Percentiles rank a stretch among this genome's conserved stretches.
These are phyloP conservation scores for Tolypeutes matacus DNA, from an alignment of 2,797 vertebrate genomes.

Conservation along the genomic window DNA sequence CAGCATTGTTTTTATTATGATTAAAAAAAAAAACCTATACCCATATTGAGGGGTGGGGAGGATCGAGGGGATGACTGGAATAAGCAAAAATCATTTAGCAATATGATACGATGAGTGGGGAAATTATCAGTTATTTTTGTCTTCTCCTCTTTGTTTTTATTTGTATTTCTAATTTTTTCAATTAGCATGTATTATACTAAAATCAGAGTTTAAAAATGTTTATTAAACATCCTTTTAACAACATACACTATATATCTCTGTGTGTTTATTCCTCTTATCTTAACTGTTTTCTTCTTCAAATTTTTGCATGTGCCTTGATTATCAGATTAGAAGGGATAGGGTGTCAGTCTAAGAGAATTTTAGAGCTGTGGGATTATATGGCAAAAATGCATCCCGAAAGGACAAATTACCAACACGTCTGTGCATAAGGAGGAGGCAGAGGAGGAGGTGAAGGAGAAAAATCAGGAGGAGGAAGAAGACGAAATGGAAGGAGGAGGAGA, in stretches of 20 bases:
- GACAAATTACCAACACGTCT: neutral
- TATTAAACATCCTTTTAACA: neutral
- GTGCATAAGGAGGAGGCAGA: neutral
- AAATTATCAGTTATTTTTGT: neutral
- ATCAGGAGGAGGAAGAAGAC: neutral
- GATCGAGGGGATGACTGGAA: neutral
- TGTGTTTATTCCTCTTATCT: neutral
- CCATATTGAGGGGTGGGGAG: neutral
- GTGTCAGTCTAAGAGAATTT: neutral
- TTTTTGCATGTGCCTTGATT: neutral
- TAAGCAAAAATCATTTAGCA: conserved; percentile 27
- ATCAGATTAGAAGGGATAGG: neutral
- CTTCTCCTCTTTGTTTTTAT: neutral
- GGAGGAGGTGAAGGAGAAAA: neutral
- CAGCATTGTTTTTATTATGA: neutral
- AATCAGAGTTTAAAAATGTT: conserved; percentile 1
- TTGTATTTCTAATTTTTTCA: neutral
- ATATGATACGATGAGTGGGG: neutral
- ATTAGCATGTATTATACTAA: neutral
- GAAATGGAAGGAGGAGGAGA: neutral
- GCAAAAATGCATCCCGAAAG: neutral
- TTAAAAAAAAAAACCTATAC: neutral
- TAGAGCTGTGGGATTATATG: neutral
- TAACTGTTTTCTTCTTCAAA: neutral
- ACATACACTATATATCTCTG: neutral